These are phyloP conservation scores for Acomys russatus DNA, from an alignment of 2,797 vertebrate species.

Conservation along the genomic window DNA sequence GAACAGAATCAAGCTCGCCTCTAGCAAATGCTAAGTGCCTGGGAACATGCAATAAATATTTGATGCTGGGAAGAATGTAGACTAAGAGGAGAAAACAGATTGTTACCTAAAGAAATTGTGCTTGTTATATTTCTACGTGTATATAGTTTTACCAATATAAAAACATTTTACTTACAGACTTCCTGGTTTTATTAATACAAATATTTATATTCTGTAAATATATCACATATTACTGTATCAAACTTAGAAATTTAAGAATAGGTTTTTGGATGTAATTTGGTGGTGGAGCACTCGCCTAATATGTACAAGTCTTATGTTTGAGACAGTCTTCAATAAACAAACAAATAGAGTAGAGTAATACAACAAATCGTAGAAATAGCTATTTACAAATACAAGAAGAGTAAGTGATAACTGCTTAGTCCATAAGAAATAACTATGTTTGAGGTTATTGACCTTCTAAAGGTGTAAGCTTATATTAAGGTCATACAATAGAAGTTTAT, in stretches of 20 bases:
- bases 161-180: slow-evolving; percentile 41
- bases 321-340: background rate
- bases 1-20: slow-evolving; percentile 35
- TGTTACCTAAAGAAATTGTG: slow-evolving; percentile 36
- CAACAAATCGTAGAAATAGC: background rate
- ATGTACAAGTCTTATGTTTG: background rate
- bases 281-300: too few species aligned
- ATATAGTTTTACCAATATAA: slow-evolving; percentile 26
- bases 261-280: background rate
- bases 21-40: slow-evolving; percentile 63
- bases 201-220: slow-evolving; percentile 16
- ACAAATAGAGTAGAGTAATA: background rate
- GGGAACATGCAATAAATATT: slow-evolving; percentile 72
- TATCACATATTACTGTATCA: background rate
- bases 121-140: background rate
- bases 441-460: background rate
- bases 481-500: background rate
- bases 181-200: background rate
- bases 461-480: background rate
- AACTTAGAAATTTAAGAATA: slow-evolving; percentile 11
- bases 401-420: slow-evolving; percentile 17
- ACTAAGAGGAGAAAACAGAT: slow-evolving; percentile 22
- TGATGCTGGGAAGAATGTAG: slow-evolving; percentile 50
- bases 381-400: background rate
- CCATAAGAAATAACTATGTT: background rate